These are phyloP conservation scores for Oreortyx pictus DNA, from an alignment of 2,797 vertebrate genomes.

Conservation along the genomic window DNA sequence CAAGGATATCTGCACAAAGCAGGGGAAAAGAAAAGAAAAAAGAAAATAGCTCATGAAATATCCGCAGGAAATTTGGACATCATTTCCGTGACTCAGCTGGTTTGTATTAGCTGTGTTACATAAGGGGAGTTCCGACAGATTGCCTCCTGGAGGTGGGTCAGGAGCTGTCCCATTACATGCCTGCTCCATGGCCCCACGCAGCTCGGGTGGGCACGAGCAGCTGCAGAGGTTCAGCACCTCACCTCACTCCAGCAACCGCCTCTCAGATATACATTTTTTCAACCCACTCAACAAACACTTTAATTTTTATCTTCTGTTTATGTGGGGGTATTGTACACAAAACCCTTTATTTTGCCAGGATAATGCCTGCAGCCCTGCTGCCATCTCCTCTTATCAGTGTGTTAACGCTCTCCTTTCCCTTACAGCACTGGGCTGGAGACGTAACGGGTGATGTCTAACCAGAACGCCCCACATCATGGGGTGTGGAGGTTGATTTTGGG, in stretches of 20 bases:
- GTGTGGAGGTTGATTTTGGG: neutral
- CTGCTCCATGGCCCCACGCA: neutral
- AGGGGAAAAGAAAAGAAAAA: no score
- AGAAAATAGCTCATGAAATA: neutral
- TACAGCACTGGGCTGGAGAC: neutral
- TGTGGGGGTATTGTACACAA: neutral
- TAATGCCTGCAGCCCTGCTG: neutral
- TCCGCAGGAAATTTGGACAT: neutral
- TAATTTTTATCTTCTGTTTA: neutral
- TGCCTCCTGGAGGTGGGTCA: neutral
- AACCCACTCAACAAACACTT: neutral
- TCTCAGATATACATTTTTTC: neutral
- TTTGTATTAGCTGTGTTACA: neutral
- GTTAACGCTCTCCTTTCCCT: neutral
- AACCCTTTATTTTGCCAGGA: neutral
- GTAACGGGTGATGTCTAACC: neutral
- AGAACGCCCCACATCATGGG: neutral
- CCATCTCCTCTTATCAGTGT: no score
- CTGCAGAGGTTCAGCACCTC: neutral
- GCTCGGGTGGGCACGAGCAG: neutral
- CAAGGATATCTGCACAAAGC: neutral
- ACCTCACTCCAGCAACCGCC: neutral
- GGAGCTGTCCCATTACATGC: neutral
- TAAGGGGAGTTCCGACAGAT: neutral
- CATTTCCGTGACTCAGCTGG: neutral